Percentiles rank a stretch among this genome's conserved stretches.
Conservation (phyloP, 2,113 vertebrate genomes). For the Cettia cetti region DNA sequence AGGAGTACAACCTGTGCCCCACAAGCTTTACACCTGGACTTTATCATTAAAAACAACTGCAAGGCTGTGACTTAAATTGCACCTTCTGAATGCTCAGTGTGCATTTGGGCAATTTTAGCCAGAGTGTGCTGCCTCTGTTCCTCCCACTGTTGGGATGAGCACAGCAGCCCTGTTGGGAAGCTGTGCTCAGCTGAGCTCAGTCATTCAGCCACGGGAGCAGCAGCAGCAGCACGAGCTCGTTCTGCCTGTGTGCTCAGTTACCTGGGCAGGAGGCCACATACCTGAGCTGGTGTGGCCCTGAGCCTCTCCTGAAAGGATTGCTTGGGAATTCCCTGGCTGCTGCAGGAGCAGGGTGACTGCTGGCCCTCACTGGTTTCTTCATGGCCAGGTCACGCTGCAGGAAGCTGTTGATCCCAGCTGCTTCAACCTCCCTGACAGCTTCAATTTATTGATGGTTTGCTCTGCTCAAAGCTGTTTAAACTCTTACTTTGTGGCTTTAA, state of each 20-base stretch:
- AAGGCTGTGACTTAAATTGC: background rate
- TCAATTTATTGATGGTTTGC: background rate
- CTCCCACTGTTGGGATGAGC: background rate
- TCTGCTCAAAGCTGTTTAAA: background rate
- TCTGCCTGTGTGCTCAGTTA: background rate
- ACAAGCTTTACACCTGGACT: background rate
- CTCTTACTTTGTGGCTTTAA: background rate
- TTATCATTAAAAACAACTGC: background rate
- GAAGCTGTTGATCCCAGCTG: background rate
- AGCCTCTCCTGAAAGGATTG: background rate
- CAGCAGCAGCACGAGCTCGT: background rate
- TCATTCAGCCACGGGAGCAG: background rate
- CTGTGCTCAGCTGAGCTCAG: background rate
- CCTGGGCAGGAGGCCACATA: background rate
- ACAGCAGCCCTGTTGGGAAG: background rate
- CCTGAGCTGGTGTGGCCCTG: background rate
- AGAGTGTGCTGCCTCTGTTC: background rate
- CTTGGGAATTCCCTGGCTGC: background rate
- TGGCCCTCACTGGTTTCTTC: background rate
- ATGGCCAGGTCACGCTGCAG: background rate
- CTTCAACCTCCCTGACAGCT: background rate
- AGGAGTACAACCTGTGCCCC: background rate
- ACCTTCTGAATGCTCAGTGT: background rate
- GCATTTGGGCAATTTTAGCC: background rate
- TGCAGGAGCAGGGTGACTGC: background rate